Conservation (phyloP, 2,888 invertebrate genomes). For the Drosophila tanythrix region DNA sequence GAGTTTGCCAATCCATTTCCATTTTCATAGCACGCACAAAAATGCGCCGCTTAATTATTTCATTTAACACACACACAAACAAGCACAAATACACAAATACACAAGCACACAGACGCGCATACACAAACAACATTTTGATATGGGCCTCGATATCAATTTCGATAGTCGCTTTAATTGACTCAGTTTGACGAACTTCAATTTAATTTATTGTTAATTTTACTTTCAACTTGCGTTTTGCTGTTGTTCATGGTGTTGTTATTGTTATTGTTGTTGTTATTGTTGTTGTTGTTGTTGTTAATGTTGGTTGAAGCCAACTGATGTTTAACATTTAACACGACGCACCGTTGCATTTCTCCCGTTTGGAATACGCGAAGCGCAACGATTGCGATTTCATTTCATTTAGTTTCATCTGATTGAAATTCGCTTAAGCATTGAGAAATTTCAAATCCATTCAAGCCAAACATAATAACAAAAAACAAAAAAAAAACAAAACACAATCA, state of each 20-base stretch:
- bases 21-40: constrained; percentile 60
- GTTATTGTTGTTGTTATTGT: constrained; percentile 12
- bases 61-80: constrained; percentile 21
- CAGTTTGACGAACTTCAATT: constrained; percentile 74
- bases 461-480: not conserved
- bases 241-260: constrained; percentile 23
- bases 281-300: constrained; percentile 13
- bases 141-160: constrained; percentile 36
- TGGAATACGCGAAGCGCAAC: constrained; percentile 40
- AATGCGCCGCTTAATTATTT: constrained; percentile 50
- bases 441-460: constrained; percentile 14
- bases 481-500: not conserved
- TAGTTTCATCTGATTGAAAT: constrained; percentile 38
- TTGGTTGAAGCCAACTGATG: constrained; percentile 19
- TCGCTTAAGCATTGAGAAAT: constrained; percentile 16
- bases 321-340: constrained; percentile 42
- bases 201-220: constrained; percentile 58
- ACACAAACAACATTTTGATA: constrained; percentile 13
- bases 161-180: constrained; percentile 50
- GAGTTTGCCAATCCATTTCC: constrained; percentile 36
- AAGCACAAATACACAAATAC: constrained; percentile 12
- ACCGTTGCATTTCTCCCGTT: constrained; percentile 44
- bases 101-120: constrained; percentile 6
- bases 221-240: constrained; percentile 56
- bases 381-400: constrained; percentile 48